Base-by-base conservation (phyloP, 1,140 invertebrate genomes). In the Octopus sinensis region DNA sequence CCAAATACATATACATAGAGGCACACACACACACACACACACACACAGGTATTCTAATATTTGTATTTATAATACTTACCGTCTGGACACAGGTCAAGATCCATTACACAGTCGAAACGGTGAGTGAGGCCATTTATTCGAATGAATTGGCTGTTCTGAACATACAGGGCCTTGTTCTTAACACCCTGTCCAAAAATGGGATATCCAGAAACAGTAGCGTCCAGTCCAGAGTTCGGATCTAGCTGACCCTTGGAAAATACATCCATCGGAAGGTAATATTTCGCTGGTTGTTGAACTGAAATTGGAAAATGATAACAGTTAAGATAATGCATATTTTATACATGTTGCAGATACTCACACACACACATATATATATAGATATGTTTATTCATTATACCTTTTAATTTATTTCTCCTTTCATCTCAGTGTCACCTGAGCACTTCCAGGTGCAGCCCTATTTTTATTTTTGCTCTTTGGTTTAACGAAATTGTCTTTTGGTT, bases 101-200 rank as follows among this genome's bases (percentile, higher is more conserved):
- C 87, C 6, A 89, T 89, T 78, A 90, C 86, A 82, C 90, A 90
- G 83, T 90, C 90, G 52, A 83, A 68, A 79, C 88, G 83, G 78
- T 90, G 90, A 7, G 86, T 84, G 30, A 86, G 86, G 4, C 90
- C 90, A 56, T 83, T 85, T 23, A 90, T 87, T 43, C 85, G 82
- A 10, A 89, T 78, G 53, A 82, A 87, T 75, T 89, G 86, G 4
- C 79, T 78, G 4, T 88, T 85, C 53, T 88, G 83, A 12, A 90
- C 78, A 52, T 82, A 62, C 7, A 90, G 82, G 10, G 89, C 88
- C 12, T 87, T 86, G 12, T 85, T 80, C 62, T 83, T 54, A 7
- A 88, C 86, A 5, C 89, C 90, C 0, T 51, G 77, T 17, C 85
- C 83, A n/a, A 88, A 75, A 7, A 80, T 77, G 9, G 88, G 86